Evolutionary conservation across 2,888 invertebrate genomes (phyloP), one percentile per base, ranked within the genome.

Genomic region (Eilema depressum): DNA sequence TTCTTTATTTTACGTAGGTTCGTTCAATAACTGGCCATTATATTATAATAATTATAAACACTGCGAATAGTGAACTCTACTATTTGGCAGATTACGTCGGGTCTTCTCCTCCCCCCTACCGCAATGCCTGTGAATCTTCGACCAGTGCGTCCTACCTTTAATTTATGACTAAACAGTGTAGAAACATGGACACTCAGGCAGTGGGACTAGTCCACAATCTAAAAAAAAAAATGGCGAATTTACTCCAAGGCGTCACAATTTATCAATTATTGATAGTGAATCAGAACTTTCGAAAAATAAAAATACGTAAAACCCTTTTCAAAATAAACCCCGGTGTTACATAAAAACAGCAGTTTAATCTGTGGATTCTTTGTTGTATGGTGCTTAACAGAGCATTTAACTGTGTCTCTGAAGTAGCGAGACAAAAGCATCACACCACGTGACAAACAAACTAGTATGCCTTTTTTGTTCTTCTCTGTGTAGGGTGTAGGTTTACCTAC

Each of bases 361-460:
- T 81, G 60, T 71, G 69, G 73, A 76, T 76, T 77, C 79, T 83
- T 85, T 85, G 84, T 83, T 79, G 79, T 75, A 76, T 75, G 76
- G 77, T 81, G 79, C 75, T 82, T 83, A 85, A 80, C 83, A 79
- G 80, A 82, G 81, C 79, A 76, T 81, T 80, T 83, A 84, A 82
- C 78, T 73, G 80, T 77, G 81, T 71, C 74, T 76, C 74, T 75
- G 73, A 81, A 73, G 71, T 69, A 71, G 30, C 76, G 73, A 83
- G 78, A 82, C 82, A 84, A 89, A 86, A 83, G 83, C 84, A 84
- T 83, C 82, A 87, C 85, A 85, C 83, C 84, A 82, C 84, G 86
- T 83, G 88, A 83, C 84, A 71, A 75, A 83, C 76, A 80, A 81
- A 76, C 74, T 75, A n/a, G n/a, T n/a, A 73, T 73, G 76, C 57